A percentile compares a stretch with the other conserved stretches of the same genome.
These are phyloP conservation scores for Drosophila greeni DNA, from an alignment of 2,888 invertebrate species.

Conservation along the genomic window DNA sequence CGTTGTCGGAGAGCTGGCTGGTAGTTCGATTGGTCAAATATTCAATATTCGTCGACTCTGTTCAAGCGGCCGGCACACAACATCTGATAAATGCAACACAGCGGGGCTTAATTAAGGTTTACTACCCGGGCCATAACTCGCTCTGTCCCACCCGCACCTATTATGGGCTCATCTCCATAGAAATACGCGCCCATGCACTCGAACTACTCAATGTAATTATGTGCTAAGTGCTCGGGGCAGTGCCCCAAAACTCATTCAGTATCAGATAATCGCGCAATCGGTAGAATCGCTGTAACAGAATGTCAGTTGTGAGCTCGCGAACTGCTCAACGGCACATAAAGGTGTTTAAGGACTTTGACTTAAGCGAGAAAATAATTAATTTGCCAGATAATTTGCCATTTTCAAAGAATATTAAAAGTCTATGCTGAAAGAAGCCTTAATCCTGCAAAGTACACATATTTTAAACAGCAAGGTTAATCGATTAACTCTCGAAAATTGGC, in stretches of 20 bases:
- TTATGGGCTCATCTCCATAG: constrained; percentile 12
- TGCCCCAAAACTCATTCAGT: constrained; percentile 50
- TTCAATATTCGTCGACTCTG: constrained; percentile 51
- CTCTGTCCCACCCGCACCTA: constrained; percentile 19
- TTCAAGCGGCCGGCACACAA: constrained; percentile 13
- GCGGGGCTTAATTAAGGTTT: constrained; percentile 64
- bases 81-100: constrained; percentile 47
- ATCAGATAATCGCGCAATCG: constrained; percentile 46
- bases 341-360: not conserved
- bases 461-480: no score
- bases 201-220: constrained; percentile 63
- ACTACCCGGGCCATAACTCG: constrained; percentile 37
- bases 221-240: constrained; percentile 62
- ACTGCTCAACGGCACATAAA: not conserved
- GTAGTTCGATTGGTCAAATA: constrained; percentile 47
- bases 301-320: not conserved
- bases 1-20: constrained; percentile 12
- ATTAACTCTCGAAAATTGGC: not conserved
- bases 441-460: not conserved
- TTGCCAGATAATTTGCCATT: no score
- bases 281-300: constrained; percentile 19
- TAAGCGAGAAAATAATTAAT: not conserved
- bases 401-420: not conserved
- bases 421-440: not conserved
- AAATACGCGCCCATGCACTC: constrained; percentile 9